Conservation (phyloP, 2,888 invertebrate genomes). For the Teleiodes luculella region DNA sequence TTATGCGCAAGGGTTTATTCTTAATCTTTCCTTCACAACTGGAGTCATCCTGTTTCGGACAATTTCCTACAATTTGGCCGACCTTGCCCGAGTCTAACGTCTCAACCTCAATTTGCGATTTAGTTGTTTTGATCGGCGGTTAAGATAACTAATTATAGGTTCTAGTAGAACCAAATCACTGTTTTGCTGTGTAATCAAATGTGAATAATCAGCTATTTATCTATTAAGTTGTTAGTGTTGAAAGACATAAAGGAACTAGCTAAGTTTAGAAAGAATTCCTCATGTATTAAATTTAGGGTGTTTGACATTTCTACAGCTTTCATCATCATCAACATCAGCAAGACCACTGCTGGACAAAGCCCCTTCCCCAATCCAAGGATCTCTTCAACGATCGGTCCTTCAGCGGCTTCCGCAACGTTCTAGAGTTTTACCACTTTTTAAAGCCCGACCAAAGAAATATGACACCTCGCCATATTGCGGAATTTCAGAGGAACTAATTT, state of each 20-base stretch:
- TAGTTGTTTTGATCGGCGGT: conserved; percentile 29
- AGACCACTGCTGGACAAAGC: no score
- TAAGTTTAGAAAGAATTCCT: neutral
- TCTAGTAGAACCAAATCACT: neutral
- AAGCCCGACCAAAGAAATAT: no score
- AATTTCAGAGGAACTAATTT: no score
- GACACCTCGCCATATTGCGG: no score
- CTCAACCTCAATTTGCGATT: neutral
- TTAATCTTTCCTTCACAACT: neutral
- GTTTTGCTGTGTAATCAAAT: neutral
- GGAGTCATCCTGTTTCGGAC: neutral
- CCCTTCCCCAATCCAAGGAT: no score
- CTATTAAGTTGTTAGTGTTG: neutral
- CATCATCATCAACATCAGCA: no score
- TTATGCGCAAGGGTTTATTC: neutral
- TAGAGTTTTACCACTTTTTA: no score
- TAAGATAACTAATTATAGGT: conserved; percentile 22
- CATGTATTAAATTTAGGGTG: neutral
- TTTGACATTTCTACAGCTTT: no score
- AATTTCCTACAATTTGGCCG: conserved; percentile 7
- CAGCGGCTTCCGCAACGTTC: no score
- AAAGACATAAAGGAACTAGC: neutral
- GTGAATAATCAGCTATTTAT: neutral
- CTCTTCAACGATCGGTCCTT: no score
- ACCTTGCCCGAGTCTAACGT: neutral